Percentiles rank a stretch among this genome's conserved stretches.
Evolutionary conservation across 2,113 vertebrate genomes (phyloP).

Genomic region (Solenodon paradoxus): DNA sequence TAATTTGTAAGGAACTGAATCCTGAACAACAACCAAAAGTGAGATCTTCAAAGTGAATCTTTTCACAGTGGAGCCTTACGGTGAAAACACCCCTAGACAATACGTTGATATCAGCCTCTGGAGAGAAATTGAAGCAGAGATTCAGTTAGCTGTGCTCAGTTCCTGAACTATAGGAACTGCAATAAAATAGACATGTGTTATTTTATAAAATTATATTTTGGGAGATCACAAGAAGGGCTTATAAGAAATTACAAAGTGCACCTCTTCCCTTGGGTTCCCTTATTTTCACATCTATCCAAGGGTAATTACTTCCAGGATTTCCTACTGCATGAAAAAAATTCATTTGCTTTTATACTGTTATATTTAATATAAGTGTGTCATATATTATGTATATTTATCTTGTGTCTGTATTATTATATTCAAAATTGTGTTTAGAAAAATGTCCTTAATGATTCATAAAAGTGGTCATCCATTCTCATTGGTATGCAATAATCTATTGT

Average conservation of each 20-base stretch:
- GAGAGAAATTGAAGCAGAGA: not conserved
- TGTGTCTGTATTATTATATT: not conserved
- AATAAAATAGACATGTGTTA: not conserved
- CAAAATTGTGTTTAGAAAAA: constrained; percentile 1
- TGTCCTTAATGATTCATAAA: not conserved
- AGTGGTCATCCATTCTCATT: not conserved
- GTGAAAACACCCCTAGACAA: not conserved
- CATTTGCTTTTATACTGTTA: not conserved
- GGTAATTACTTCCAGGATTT: not conserved
- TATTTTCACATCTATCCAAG: not conserved
- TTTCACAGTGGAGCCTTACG: not conserved
- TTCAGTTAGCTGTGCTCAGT: not conserved
- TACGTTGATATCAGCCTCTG: not conserved
- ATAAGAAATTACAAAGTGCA: not conserved
- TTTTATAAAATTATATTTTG: not conserved
- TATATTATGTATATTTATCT: not conserved
- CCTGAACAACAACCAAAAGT: not conserved
- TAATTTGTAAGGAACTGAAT: not conserved
- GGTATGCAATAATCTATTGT: not conserved
- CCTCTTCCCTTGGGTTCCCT: no score
- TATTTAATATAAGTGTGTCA: not conserved
- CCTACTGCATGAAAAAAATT: not conserved
- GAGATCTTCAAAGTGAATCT: not conserved
- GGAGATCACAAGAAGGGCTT: no score
- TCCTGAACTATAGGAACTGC: not conserved